Evolutionary conservation across 2,797 vertebrate genomes (phyloP).

Genomic region (Amazona finschi): DNA sequence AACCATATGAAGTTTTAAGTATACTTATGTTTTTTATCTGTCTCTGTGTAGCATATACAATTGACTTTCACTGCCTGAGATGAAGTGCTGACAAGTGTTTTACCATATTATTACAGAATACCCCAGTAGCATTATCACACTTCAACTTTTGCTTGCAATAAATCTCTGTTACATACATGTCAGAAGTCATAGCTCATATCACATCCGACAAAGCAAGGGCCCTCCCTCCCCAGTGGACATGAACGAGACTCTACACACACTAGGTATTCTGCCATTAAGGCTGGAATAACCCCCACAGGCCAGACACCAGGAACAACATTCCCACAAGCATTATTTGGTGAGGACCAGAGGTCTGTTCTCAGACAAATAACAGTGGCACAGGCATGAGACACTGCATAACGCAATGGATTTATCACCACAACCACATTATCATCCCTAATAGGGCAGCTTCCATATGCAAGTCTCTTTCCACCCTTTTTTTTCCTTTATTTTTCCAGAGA

Average conservation of each 20-base stretch:
- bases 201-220: neutral
- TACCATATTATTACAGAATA: slow-evolving; percentile 68
- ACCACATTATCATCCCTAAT: neutral
- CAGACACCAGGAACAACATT: slow-evolving; percentile 17
- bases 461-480: neutral
- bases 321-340: slow-evolving; percentile 37
- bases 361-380: slow-evolving; percentile 37
- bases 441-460: neutral
- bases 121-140: slow-evolving; percentile 64
- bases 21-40: slow-evolving; percentile 62
- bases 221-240: neutral
- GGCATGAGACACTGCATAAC: slow-evolving; percentile 34
- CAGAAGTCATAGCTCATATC: slow-evolving; percentile 39
- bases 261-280: neutral
- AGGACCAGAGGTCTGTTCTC: slow-evolving; percentile 30
- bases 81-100: slow-evolving; percentile 62
- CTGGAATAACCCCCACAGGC: neutral
- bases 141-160: slow-evolving; percentile 52
- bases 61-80: slow-evolving; percentile 37
- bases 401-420: slow-evolving; percentile 40
- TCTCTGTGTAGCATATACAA: slow-evolving; percentile 63
- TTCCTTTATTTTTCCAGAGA: neutral
- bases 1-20: slow-evolving; percentile 66
- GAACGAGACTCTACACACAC: neutral
- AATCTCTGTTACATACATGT: slow-evolving; percentile 37